Percentiles rank a stretch among this genome's conserved stretches.
phyloP scores from a whole-genome alignment of 2,888 invertebrate genomes.

The Poecilus cupreus region DNA sequence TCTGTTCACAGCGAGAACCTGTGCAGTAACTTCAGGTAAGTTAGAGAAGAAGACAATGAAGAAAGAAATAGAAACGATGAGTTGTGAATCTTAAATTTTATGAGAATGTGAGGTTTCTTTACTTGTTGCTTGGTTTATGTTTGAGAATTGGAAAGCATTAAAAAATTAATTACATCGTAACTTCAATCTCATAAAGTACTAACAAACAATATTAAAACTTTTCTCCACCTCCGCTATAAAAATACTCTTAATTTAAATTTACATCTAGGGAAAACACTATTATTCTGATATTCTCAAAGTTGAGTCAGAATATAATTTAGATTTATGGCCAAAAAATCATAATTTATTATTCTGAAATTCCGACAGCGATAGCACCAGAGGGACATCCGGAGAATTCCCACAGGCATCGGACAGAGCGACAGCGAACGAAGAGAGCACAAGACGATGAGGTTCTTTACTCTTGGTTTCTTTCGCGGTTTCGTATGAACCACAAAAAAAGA shows the following conservation, averaged over 20 bases:
- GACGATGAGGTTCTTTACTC: not conserved
- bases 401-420: not conserved
- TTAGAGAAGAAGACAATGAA: conserved; percentile 6
- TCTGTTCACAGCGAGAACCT: not conserved
- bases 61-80: not conserved
- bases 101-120: not conserved
- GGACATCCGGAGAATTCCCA: conserved; percentile 29
- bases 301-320: conserved; percentile 33
- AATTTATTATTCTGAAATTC: conserved; percentile 33
- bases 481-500: conserved; percentile 5
- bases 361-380: conserved; percentile 2
- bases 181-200: not conserved
- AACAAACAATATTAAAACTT: not conserved
- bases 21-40: not conserved
- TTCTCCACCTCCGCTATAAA: not conserved
- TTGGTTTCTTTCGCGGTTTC: not conserved
- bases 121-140: not conserved
- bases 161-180: not conserved
- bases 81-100: not conserved
- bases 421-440: not conserved
- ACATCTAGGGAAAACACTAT: conserved; percentile 9
- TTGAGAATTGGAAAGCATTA: not conserved
- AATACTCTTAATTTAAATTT: conserved; percentile 1
- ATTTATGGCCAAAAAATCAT: conserved; percentile 27
- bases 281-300: conserved; percentile 1